Evolutionary conservation across 37 sponge, comb jelly and placozoan species (phyloP), one percentile per base, ranked within the genome.

Genomic region (Haliclona indistincta): DNA sequence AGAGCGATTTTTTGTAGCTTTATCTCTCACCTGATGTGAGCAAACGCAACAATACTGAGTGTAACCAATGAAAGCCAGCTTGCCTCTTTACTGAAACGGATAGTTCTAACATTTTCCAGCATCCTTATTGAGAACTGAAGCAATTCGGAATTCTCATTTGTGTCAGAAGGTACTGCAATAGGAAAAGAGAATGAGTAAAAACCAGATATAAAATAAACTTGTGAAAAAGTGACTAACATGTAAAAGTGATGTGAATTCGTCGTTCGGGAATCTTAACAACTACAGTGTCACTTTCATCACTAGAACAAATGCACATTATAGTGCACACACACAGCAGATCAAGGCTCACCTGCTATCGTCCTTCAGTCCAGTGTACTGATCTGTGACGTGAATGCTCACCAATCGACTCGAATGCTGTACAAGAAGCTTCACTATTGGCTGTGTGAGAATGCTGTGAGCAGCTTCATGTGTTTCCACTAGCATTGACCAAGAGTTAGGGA

Each of bases 351-450:
- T 70, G 74, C 40, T 60, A 26, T 86, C 84, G 23, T 86, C 84
- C 22, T 54, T 55, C n/a, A 65, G 38, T 15, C 86, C 91, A 45
- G 86, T 85, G 73, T 85, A 90, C 64, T 85, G 82, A 67, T 90
- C 86, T 28, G 91, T 68, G 30, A 90, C 64, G 64, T 90, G 91
- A n/a, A 90, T 42, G 38, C 73, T 65, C 38, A 81, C 60, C 6
- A 90, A 42, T 28, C 26, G 2, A 28, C 49, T 43, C 15, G 67
- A 62, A 43, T 80, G 54, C 35, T 77, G 80, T 23, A 17, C 43
- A 2, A 90, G 45, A 41, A 84, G 52, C 17, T 70, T 66, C 10
- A 35, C 43, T 19, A 70, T 52, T 11, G 28, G 30, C n/a, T 84
- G 79, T 3, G 73, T 66, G 67, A 90, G 85, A 19, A 90, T 22